Percentiles rank a stretch among this genome's conserved stretches.
Conservation (phyloP, 2,888 invertebrate genomes). For the Cryptus armator region DNA sequence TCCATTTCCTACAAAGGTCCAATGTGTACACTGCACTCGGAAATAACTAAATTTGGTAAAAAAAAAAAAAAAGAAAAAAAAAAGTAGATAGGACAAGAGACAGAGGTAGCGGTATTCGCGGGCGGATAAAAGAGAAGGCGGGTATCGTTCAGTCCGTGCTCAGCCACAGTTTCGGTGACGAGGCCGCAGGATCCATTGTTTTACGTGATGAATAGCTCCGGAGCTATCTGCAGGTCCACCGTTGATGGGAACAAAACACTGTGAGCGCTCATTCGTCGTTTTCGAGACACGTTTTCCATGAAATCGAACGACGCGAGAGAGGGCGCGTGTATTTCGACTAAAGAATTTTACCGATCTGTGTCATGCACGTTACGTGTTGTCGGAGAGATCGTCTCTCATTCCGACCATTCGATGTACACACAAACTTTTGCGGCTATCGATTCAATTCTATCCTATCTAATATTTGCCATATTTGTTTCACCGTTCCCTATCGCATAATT, state of each 20-base stretch:
- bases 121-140: slow-evolving; percentile 27
- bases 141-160: slow-evolving; percentile 50
- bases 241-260: slow-evolving; percentile 59
- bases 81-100: not conserved
- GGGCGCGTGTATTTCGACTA: slow-evolving; percentile 15
- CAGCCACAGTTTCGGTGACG: slow-evolving; percentile 50
- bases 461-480: slow-evolving; percentile 61
- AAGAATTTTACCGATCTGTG: slow-evolving; percentile 14
- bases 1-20: slow-evolving; percentile 40
- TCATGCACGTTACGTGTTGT: slow-evolving; percentile 12
- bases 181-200: slow-evolving; percentile 50
- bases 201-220: slow-evolving; percentile 60
- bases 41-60: slow-evolving; percentile 42
- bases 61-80: slow-evolving; percentile 23
- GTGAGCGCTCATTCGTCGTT: slow-evolving; percentile 57
- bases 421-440: slow-evolving; percentile 25
- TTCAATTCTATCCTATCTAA: slow-evolving; percentile 33
- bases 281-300: slow-evolving; percentile 60
- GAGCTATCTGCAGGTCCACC: slow-evolving; percentile 47
- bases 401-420: not conserved
- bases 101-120: not conserved
- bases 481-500: slow-evolving; percentile 58
- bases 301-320: slow-evolving; percentile 54
- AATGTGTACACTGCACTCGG: slow-evolving; percentile 33
- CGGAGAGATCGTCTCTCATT: not conserved